phyloP scores from a whole-genome alignment of 2,888 invertebrate genomes.

The Apodemia duryi region DNA sequence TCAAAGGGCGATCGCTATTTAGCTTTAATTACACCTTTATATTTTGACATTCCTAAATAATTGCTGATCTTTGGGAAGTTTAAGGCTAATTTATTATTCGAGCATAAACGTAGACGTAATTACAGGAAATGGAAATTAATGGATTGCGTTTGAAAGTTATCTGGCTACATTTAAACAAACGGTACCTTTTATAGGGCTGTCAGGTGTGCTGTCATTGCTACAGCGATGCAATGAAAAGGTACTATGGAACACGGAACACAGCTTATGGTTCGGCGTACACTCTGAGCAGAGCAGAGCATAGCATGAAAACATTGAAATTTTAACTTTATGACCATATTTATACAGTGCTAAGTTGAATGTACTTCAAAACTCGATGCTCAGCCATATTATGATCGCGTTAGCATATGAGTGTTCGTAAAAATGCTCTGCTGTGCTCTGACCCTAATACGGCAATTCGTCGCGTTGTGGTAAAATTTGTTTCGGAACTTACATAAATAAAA shows the following conservation, averaged over 20 bases:
- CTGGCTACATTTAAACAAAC: neutral
- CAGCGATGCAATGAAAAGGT: neutral
- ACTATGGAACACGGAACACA: neutral
- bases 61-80: constrained; percentile 6
- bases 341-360: too few relatives aligned
- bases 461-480: too few relatives aligned
- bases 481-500: neutral
- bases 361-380: neutral
- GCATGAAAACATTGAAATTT: neutral
- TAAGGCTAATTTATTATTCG: constrained; percentile 4
- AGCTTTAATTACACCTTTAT: neutral
- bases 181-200: neutral
- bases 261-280: neutral
- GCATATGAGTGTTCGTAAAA: too few relatives aligned
- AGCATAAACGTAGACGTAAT: neutral
- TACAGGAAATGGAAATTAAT: constrained; percentile 5
- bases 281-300: neutral
- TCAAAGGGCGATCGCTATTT: too few relatives aligned
- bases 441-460: too few relatives aligned
- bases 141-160: constrained; percentile 5
- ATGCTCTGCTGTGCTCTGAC: too few relatives aligned
- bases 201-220: neutral
- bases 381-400: neutral
- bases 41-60: constrained; percentile 11
- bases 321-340: too few relatives aligned